Percentiles rank a stretch among this genome's conserved stretches.
phyloP scores from a whole-genome alignment of 2,797 vertebrate genomes.

The Myripristis murdjan region DNA sequence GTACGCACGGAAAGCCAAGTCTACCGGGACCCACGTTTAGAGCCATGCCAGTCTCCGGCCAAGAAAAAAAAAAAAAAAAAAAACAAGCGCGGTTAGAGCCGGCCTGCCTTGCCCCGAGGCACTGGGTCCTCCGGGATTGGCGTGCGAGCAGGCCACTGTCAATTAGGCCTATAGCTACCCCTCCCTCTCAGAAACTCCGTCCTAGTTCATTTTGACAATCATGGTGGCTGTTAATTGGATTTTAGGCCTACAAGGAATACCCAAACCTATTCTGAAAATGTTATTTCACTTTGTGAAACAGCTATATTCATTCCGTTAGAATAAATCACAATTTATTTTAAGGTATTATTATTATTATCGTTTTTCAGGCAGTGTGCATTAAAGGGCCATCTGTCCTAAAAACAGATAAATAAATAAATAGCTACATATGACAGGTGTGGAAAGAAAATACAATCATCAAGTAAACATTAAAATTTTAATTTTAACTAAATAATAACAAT shows the following conservation, averaged over 20 bases:
- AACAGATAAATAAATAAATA: too few species aligned
- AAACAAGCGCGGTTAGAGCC: constrained; percentile 69
- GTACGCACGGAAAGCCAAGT: constrained; percentile 20
- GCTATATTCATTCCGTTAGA: not conserved
- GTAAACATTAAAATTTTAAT: too few species aligned
- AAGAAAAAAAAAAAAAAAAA: too few species aligned
- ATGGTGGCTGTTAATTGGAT: constrained; percentile 53
- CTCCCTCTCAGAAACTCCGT: constrained; percentile 43
- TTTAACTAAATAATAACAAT: too few species aligned
- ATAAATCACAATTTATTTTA: not conserved
- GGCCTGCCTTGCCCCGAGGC: constrained; percentile 73
- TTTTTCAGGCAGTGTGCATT: not conserved
- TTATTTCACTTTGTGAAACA: not conserved
- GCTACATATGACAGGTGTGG: too few species aligned
- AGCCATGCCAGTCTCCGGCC: constrained; percentile 69
- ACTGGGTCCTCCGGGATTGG: constrained; percentile 80
- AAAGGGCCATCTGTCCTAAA: too few species aligned
- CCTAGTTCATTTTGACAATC: constrained; percentile 44
- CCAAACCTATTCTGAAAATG: not conserved
- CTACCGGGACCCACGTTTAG: constrained; percentile 53
- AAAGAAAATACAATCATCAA: too few species aligned
- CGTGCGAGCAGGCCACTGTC: constrained; percentile 83
- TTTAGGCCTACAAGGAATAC: constrained; percentile 29
- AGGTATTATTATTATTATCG: not conserved
- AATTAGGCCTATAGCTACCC: constrained; percentile 77